Conservation (phyloP, 2,888 invertebrate species). For the Yponomeuta cagnagella region DNA sequence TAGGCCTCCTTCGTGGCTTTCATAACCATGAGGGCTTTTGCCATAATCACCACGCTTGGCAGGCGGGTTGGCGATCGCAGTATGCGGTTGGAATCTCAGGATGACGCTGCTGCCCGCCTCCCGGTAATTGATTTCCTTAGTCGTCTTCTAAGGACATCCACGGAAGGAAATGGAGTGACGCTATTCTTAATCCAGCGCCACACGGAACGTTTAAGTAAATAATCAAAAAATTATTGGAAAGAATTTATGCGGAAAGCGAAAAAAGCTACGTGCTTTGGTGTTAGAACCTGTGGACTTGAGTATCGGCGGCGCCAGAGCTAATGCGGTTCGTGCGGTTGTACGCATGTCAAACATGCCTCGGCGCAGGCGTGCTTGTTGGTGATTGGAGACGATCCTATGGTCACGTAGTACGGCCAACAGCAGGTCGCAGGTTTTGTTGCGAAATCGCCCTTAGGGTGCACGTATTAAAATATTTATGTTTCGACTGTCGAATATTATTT, state of each 20-base stretch:
- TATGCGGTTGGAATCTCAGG: too few species aligned
- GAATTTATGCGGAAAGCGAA: neutral
- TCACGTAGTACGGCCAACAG: neutral
- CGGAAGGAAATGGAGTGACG: too few species aligned
- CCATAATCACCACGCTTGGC: too few species aligned
- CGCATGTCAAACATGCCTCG: neutral
- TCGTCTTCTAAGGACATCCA: too few species aligned
- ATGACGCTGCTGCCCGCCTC: too few species aligned
- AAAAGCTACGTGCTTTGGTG: neutral
- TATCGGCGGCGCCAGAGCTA: neutral
- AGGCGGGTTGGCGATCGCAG: too few species aligned
- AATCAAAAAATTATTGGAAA: too few species aligned
- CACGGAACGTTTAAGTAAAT: too few species aligned
- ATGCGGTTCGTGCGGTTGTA: neutral
- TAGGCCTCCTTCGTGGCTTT: too few species aligned
- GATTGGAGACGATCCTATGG: neutral
- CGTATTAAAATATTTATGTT: neutral
- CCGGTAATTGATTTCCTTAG: too few species aligned
- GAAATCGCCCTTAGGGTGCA: neutral
- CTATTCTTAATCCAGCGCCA: too few species aligned
- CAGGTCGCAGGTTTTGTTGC: neutral
- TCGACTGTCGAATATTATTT: neutral
- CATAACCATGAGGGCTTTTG: too few species aligned
- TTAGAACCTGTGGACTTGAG: neutral
- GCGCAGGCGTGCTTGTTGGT: neutral